These are phyloP conservation scores for Melanotaenia boesemani DNA, from an alignment of 2,797 vertebrate genomes.

Conservation along the genomic window DNA sequence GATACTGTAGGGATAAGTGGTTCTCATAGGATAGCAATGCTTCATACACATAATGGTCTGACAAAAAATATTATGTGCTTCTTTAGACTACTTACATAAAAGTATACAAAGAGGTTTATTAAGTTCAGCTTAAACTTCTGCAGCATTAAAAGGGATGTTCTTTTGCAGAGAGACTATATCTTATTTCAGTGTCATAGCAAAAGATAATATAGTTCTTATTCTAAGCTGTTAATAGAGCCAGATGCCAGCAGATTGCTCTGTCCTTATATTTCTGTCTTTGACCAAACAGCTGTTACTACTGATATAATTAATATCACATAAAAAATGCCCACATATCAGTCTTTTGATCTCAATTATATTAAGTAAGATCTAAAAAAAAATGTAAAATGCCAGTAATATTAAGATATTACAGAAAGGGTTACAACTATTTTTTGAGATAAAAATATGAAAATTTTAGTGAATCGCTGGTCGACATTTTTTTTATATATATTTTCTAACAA, in stretches of 20 bases:
- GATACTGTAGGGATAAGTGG: neutral
- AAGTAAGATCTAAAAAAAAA: neutral
- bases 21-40: neutral
- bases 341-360: neutral
- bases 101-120: slow-evolving; percentile 3
- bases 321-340: neutral
- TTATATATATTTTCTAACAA: neutral
- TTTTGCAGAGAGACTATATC: neutral
- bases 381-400: neutral
- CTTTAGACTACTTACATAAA: neutral
- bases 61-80: neutral
- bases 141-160: neutral
- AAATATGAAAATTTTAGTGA: neutral
- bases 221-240: neutral
- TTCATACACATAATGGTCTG: neutral
- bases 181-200: neutral
- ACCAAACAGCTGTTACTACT: neutral
- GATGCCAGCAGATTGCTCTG: neutral
- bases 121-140: neutral
- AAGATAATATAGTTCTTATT: neutral
- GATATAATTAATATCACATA: neutral
- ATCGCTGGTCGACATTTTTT: neutral
- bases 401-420: neutral
- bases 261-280: neutral
- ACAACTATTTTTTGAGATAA: neutral